Conservation (phyloP, 2,888 invertebrate genomes). For the Dioctria rufipes region DNA sequence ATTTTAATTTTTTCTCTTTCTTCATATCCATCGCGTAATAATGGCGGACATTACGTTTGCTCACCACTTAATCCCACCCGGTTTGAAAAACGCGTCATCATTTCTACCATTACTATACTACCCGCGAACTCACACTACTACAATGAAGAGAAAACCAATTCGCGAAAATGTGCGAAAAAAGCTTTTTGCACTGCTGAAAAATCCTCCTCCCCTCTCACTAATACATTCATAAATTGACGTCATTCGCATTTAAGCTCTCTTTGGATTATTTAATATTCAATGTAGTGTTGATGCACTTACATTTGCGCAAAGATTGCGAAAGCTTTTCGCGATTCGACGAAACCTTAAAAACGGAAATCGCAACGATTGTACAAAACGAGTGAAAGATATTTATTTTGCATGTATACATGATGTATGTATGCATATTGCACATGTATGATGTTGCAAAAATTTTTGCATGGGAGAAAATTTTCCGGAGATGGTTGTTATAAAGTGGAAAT, state of each 20-base stretch:
- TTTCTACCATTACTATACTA: background rate
- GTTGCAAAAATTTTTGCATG: constrained; percentile 18
- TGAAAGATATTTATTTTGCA: too few relatives aligned
- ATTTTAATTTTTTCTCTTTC: background rate
- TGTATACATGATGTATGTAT: too few relatives aligned
- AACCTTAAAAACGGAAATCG: too few relatives aligned
- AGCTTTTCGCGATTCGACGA: too few relatives aligned
- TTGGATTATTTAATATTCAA: background rate
- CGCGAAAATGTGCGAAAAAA: constrained; percentile 40
- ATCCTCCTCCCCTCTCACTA: constrained; percentile 13
- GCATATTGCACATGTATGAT: background rate
- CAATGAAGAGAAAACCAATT: background rate
- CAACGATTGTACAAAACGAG: too few relatives aligned
- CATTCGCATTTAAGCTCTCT: constrained; percentile 22
- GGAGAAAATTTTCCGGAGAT: background rate
- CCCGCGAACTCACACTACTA: too few relatives aligned
- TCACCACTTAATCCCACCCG: constrained; percentile 38
- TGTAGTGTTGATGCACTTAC: constrained; percentile 28
- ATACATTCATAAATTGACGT: constrained; percentile 14
- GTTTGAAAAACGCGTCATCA: constrained; percentile 45
- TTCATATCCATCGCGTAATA: constrained; percentile 26
- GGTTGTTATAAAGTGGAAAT: too few relatives aligned
- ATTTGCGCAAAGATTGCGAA: constrained; percentile 4
- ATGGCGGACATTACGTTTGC: constrained; percentile 45
- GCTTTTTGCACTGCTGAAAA: background rate